Conservation (phyloP, 2,888 invertebrate genomes). For the Rosalia funebris region DNA sequence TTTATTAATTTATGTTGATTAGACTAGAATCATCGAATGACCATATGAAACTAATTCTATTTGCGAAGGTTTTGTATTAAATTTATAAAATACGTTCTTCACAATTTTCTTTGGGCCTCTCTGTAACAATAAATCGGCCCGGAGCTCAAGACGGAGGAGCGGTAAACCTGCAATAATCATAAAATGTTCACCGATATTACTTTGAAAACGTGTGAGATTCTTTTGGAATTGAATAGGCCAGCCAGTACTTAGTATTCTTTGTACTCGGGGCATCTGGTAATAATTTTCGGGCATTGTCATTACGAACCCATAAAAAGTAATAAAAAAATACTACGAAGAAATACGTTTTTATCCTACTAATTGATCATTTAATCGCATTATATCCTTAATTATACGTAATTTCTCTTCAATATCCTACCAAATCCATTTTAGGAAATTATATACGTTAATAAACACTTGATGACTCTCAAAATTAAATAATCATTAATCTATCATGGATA, state of each 20-base stretch:
- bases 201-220: constrained; percentile 30
- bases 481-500: constrained; percentile 1
- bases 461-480: constrained; percentile 1
- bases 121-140: constrained; percentile 6
- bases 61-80: no score
- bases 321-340: constrained; percentile 2
- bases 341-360: constrained; percentile 4
- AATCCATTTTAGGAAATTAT: background rate
- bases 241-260: constrained; percentile 28
- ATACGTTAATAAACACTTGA: background rate
- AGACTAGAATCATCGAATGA: no score
- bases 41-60: no score
- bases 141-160: constrained; percentile 8
- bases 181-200: constrained; percentile 23
- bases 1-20: no score
- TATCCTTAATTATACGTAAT: background rate
- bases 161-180: constrained; percentile 22
- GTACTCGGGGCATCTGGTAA: constrained; percentile 10
- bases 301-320: constrained; percentile 16
- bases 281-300: constrained; percentile 22
- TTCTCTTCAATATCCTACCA: background rate
- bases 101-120: constrained; percentile 8
- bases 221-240: constrained; percentile 26
- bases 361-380: constrained; percentile 5
- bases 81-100: no score